These are phyloP conservation scores for Danaus chrysippus DNA, from an alignment of 2,888 invertebrate species.

Conservation along the genomic window DNA sequence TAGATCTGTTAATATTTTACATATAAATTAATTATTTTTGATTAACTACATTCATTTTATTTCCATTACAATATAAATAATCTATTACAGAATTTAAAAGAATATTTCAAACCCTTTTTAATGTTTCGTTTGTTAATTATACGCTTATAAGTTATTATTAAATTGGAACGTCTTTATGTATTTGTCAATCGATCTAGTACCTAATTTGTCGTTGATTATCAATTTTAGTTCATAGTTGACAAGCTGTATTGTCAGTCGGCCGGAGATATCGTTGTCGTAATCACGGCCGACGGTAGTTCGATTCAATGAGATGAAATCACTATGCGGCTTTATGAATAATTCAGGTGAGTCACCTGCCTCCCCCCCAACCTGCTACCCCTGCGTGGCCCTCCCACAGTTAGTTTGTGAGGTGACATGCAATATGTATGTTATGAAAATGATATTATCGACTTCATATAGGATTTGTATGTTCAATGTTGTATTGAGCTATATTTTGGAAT, in stretches of 20 bases:
- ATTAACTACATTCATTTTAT: too few species aligned
- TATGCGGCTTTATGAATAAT: slow-evolving; percentile 77
- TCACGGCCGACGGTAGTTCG: slow-evolving; percentile 71
- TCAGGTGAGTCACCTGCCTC: slow-evolving; percentile 60
- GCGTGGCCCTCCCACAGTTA: slow-evolving; percentile 32
- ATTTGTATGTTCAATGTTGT: slow-evolving; percentile 4
- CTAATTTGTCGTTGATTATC: slow-evolving; percentile 24
- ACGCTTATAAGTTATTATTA: slow-evolving; percentile 8
- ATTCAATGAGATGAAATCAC: slow-evolving; percentile 79
- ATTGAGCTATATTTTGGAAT: background rate
- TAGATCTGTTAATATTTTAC: too few species aligned
- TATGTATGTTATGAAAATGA: slow-evolving; percentile 18
- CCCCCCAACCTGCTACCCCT: slow-evolving; percentile 37
- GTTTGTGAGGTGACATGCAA: slow-evolving; percentile 43
- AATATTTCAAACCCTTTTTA: too few species aligned
- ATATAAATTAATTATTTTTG: too few species aligned
- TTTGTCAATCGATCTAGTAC: background rate
- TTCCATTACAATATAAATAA: too few species aligned
- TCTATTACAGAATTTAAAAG: too few species aligned
- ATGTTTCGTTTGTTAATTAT: too few species aligned
- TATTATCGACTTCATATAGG: slow-evolving; percentile 6
- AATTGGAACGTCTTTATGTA: slow-evolving; percentile 7
- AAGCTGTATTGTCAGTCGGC: slow-evolving; percentile 54
- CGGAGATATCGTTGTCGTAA: slow-evolving; percentile 67
- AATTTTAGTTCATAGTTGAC: slow-evolving; percentile 59